These are phyloP conservation scores for Vireo altiloquus DNA, from an alignment of 2,113 vertebrate species.

Conservation along the genomic window DNA sequence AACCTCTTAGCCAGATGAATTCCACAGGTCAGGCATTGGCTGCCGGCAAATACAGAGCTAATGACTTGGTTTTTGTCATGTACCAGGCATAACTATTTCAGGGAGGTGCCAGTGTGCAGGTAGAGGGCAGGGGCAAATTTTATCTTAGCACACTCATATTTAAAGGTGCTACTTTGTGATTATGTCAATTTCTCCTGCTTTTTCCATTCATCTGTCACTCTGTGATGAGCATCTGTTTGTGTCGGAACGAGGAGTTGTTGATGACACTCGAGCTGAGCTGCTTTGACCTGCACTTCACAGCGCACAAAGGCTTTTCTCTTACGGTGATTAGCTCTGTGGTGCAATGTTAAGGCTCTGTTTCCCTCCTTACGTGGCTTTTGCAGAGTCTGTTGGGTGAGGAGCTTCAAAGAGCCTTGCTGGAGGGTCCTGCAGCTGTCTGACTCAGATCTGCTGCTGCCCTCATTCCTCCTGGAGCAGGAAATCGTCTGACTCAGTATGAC, in stretches of 20 bases:
- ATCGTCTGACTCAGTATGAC: background rate
- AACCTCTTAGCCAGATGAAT: conserved; percentile 26
- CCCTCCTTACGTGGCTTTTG: background rate
- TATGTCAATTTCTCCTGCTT: conserved; percentile 3
- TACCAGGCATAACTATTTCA: background rate
- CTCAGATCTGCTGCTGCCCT: background rate
- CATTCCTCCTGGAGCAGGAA: background rate
- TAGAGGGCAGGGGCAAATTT: conserved; percentile 12
- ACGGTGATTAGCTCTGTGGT: background rate
- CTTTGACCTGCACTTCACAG: conserved; percentile 24
- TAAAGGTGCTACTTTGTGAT: conserved; percentile 25
- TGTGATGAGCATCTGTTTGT: conserved; percentile 38
- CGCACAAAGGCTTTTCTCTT: background rate
- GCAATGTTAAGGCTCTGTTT: background rate
- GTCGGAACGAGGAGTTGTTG: conserved; percentile 36
- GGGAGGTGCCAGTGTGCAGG: background rate
- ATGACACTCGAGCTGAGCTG: conserved; percentile 6
- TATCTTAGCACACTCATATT: background rate
- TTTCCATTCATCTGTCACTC: background rate
- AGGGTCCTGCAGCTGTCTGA: background rate
- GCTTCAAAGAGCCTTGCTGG: background rate
- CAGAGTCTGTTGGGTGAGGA: background rate
- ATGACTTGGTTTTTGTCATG: conserved; percentile 28
- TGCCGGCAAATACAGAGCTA: background rate
- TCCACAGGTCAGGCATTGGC: background rate